Evolutionary conservation across 2,888 invertebrate genomes (phyloP).

Genomic region (Phyto melanocephala): DNA sequence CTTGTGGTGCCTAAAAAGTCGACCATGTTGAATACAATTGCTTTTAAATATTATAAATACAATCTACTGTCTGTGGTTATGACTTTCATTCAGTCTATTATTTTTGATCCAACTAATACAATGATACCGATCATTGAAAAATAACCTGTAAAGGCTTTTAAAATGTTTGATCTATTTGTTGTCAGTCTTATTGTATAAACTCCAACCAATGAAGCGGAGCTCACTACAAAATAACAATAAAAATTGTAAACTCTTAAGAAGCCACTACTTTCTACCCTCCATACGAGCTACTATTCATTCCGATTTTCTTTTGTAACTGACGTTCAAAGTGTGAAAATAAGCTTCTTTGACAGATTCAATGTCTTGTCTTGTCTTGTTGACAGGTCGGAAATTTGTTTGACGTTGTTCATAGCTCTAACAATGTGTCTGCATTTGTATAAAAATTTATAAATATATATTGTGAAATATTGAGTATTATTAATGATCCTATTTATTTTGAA

Average conservation of each 20-base stretch:
- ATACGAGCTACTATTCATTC: not conserved
- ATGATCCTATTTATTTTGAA: conserved; percentile 69
- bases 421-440: not conserved
- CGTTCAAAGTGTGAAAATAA: conserved; percentile 50
- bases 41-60: not conserved
- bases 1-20: no score
- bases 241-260: not conserved
- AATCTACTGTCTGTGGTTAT: not conserved
- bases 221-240: not conserved
- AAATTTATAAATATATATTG: conserved; percentile 56
- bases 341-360: conserved; percentile 59
- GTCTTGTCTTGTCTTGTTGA: conserved; percentile 49
- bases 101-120: not conserved
- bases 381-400: conserved; percentile 56
- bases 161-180: not conserved
- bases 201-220: not conserved
- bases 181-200: not conserved
- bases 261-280: not conserved
- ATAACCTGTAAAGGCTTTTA: not conserved
- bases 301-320: conserved; percentile 17
- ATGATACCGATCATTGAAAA: not conserved
- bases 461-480: conserved; percentile 73
- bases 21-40: not conserved
- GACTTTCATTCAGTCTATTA: no score
- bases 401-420: conserved; percentile 22